phyloP scores from a whole-genome alignment of 2,888 invertebrate genomes.

The Uloborus plumipes region DNA sequence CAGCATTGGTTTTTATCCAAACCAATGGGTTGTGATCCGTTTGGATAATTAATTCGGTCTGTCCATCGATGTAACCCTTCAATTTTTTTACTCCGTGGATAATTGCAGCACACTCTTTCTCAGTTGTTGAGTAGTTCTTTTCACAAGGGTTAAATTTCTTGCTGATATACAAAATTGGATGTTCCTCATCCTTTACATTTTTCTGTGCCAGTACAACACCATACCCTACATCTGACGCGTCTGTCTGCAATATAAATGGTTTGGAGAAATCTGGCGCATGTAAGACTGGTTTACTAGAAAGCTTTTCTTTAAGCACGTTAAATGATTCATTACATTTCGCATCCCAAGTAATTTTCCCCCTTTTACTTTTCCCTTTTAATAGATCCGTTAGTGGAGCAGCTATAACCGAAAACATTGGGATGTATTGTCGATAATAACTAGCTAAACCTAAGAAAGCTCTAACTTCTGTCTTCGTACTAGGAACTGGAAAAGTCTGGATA shows the following conservation, averaged over 20 bases:
- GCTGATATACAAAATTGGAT: conserved; percentile 10
- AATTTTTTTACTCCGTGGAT: conserved; percentile 4
- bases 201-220: background rate
- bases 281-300: background rate
- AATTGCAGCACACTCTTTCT: conserved; percentile 12
- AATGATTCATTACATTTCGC: background rate
- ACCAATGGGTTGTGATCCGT: conserved; percentile 15
- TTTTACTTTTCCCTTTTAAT: conserved; percentile 11
- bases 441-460: background rate
- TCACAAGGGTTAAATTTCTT: background rate
- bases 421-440: conserved; percentile 21
- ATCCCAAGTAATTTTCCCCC: background rate
- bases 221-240: background rate
- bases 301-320: background rate
- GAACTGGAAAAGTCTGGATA: no score
- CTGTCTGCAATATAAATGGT: background rate
- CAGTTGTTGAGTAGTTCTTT: conserved; percentile 11
- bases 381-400: conserved; percentile 16
- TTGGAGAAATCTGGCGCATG: background rate
- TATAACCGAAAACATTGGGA: conserved; percentile 21
- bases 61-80: conserved; percentile 8
- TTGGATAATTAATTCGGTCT: conserved; percentile 6
- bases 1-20: conserved; percentile 14
- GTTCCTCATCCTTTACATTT: background rate
- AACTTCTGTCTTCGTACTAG: no score